Evolutionary conservation across 2,113 vertebrate species (phyloP).

Genomic region (Thomomys bottae): DNA sequence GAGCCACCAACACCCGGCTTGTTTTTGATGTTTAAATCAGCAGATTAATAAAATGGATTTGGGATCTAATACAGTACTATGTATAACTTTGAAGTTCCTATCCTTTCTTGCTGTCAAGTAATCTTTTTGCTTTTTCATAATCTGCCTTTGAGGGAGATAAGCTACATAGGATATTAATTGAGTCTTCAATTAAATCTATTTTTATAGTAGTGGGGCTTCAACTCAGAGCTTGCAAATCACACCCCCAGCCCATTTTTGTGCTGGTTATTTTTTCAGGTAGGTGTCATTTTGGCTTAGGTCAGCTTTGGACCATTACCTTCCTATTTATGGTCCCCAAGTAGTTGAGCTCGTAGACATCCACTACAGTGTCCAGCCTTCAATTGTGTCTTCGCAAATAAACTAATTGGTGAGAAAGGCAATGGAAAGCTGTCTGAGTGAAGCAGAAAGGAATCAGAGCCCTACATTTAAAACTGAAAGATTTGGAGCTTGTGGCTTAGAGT

Average conservation of each 20-base stretch:
- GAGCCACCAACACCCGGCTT: too few species aligned
- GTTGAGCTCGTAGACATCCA: too few species aligned
- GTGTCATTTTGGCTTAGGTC: too few species aligned
- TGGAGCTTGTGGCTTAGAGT: neutral
- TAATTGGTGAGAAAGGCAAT: neutral
- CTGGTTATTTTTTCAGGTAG: too few species aligned
- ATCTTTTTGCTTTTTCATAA: neutral
- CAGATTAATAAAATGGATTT: neutral
- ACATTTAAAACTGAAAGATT: neutral
- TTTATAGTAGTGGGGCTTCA: too few species aligned
- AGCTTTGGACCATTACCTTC: too few species aligned
- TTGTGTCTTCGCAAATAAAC: neutral
- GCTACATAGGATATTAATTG: neutral
- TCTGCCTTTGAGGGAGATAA: slow-evolving; percentile 3
- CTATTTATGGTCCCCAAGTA: too few species aligned
- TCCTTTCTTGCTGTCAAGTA: neutral
- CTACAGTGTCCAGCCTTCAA: neutral
- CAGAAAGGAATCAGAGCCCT: neutral
- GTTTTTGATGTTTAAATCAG: neutral
- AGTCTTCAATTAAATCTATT: neutral
- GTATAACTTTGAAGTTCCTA: neutral
- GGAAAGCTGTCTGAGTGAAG: neutral
- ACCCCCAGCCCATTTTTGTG: too few species aligned
- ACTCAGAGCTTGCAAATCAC: too few species aligned
- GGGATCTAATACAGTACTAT: neutral